Base-by-base conservation (phyloP, 92 coral and sea anemone species). In the Isaurus tuberculatus region DNA sequence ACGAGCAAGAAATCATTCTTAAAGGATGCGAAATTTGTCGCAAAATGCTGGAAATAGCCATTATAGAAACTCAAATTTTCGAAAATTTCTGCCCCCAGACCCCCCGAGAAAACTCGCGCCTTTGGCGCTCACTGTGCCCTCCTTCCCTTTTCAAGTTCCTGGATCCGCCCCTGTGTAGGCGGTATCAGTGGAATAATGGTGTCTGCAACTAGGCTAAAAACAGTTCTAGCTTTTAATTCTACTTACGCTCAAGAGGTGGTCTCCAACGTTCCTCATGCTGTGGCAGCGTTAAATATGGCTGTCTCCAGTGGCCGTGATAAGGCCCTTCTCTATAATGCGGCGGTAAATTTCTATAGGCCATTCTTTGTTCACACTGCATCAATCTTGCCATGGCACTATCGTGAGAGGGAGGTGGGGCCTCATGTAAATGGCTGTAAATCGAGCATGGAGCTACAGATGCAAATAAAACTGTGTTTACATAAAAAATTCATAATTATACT, bases 311-410 rank as follows among this genome's bases (percentile, higher is more conserved):
- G 13, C 92, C 94, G 83, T 91, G 94, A 64, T 73, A 85, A 73
- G 61, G 89, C 22, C 90, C 71, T 23, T 91, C 97, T 46, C 89
- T 84, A 43, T 86, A 93, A 74, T 84, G 92, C 13, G 97, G 83
- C 37, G 91, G 80, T 46, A 83, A 77, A 22, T 83, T 72, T 42
- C 83, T 40, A 32, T 80, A 94, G 0, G 87, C 89, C 46, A 92
- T 90, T 33, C 98, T 86, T 80, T 95, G 95, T 28, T 95, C 98
- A 73, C 94, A 93, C 75, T 95, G 98, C 90, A 95, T 95, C 23
- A 95, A 72, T 36, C 97, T 90, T 27, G 94, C 98, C 61, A 95
- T 73, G 43, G 97, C 97, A 89, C 97, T 93, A 64, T 91, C 94
- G 10, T 85, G 96, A 32, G 70, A 31, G 30, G 93, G 88, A 22